Evolutionary conservation across 2,797 vertebrate genomes (phyloP).

Genomic region (Silurus lanzhouensis): DNA sequence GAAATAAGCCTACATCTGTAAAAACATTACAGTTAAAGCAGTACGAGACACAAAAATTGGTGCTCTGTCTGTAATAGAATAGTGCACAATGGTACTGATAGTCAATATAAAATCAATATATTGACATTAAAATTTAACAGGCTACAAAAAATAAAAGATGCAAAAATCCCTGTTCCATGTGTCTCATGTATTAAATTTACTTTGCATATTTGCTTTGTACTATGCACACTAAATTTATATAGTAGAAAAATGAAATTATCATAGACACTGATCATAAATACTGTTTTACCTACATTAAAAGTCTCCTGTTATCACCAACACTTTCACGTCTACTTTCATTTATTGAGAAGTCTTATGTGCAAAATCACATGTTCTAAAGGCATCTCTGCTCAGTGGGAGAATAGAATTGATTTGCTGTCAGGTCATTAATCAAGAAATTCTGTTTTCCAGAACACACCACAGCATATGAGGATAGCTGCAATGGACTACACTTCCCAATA

Average conservation of each 20-base stretch:
- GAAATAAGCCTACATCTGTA: slow-evolving; percentile 24
- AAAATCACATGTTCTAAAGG: not conserved
- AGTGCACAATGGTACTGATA: not conserved
- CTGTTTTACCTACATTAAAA: not conserved
- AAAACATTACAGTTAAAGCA: slow-evolving; percentile 24
- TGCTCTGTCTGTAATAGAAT: not conserved
- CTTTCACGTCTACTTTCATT: not conserved
- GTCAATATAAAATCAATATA: not conserved
- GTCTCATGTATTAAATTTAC: not conserved
- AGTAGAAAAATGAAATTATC: not conserved
- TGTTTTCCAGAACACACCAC: too few species aligned
- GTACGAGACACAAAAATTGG: not conserved
- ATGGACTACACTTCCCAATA: too few species aligned
- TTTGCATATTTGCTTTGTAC: not conserved
- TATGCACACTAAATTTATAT: not conserved
- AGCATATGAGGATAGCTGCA: too few species aligned
- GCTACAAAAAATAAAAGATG: not conserved
- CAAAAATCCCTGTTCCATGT: not conserved
- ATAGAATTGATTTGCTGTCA: not conserved
- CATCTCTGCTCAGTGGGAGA: not conserved
- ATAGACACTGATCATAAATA: not conserved
- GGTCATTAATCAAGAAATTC: too few species aligned
- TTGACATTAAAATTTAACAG: not conserved
- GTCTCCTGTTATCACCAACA: not conserved
- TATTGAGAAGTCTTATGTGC: not conserved